Evolutionary conservation across 1,140 invertebrate species (phyloP).

Genomic region (Brachionus sp.): DNA sequence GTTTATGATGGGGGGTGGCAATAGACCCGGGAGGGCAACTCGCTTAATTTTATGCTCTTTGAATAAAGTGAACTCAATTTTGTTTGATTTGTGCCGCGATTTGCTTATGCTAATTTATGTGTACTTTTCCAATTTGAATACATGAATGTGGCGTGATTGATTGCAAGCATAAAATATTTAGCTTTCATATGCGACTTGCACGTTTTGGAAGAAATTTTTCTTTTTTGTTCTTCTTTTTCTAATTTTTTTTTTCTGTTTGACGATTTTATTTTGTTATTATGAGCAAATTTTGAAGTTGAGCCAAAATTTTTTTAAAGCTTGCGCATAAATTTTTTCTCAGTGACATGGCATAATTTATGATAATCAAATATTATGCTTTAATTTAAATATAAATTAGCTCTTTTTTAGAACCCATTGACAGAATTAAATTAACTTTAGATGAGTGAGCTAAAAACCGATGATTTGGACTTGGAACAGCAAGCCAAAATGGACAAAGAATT

Average conservation of each 20-base stretch:
- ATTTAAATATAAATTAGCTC: background rate
- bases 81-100: background rate
- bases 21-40: background rate
- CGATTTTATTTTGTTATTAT: background rate
- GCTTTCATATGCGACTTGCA: background rate
- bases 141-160: background rate
- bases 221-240: background rate
- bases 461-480: slow-evolving; percentile 31
- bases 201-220: background rate
- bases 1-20: background rate
- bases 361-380: background rate
- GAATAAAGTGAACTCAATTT: slow-evolving; percentile 11
- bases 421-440: background rate
- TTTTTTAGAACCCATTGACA: background rate
- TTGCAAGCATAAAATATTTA: background rate
- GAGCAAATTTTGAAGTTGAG: slow-evolving; percentile 12
- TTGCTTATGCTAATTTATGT: background rate
- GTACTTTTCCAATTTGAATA: background rate
- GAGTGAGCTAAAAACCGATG: background rate
- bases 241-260: background rate
- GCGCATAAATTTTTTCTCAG: background rate
- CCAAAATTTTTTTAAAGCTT: background rate
- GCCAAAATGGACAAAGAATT: slow-evolving; percentile 18
- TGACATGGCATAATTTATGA: slow-evolving; percentile 32
- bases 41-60: background rate